Base-by-base conservation (phyloP, 2,113 vertebrate species). In the Megaceryle maxima region DNA sequence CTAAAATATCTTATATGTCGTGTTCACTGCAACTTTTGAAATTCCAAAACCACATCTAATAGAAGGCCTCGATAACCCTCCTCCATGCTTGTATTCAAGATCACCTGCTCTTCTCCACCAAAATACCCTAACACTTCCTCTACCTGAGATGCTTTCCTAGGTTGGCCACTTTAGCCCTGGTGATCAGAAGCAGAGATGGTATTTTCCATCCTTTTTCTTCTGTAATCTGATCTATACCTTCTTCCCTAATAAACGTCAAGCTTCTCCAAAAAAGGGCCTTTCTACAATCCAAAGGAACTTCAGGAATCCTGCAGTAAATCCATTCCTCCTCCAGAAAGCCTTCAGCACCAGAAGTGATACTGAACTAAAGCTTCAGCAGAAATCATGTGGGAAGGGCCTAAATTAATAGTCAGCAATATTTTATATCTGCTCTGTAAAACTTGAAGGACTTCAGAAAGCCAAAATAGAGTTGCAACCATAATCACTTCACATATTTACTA, bases 31-130 rank as follows among this genome's bases (percentile, higher is more conserved):
- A 80, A 62, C 43, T 68, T 21, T 17, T 39, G 26, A 53, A 88
- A 79, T 41, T 44, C 57, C 33, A 89, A 90, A 92, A 2, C 18
- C 35, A n/a, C 29, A 53, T 9, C 6, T 16, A 62, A 56, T 2
- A 66, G 21, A 89, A 75, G 84, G 53, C 29, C 62, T 76, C 50
- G 25, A 2, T 15, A 96, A 66, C 26, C 11, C 17, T 53, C 21
- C 53, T 53, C 21, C 53, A 62, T 81, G 44, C 15, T 41, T 39
- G 8, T 4, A 2, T 44, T 94, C 0, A 0, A 79, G 33, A 50
- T 10, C 12, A 17, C 21, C 75, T 80, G 16, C 25, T 86, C 41
- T 90, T 55, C 41, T 79, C 29, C 50, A 64, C 5, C n/a, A 55
- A 83, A 88, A 80, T 8, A 51, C 31, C n/a, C 13, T 24, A 64